Evolutionary conservation across 2,888 invertebrate genomes (phyloP), one percentile per base, ranked within the genome.

Genomic region (Mesopsocus fuscifrons): DNA sequence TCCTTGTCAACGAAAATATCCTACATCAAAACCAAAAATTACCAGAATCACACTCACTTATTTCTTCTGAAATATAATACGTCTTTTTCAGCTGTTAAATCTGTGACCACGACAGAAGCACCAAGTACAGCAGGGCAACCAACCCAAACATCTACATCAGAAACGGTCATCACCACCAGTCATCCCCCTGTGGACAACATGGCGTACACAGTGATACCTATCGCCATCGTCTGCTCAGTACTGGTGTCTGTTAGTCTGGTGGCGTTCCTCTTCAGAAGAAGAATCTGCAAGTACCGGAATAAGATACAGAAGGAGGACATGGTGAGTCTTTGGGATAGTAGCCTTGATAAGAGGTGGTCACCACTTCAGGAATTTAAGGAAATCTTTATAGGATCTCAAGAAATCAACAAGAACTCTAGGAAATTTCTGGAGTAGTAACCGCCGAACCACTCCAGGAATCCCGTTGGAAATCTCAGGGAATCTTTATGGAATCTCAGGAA

Each of bases 251-350:
- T 77, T 3, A 75, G 73, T 16, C 67, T 70, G 34, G 70, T 77
- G 2, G 69, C 74, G 13, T 69, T 79, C 52, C 69, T 81, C 44
- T 74, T 80, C 50, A 73, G 80, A 51, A 77, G 72, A 55, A 78
- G 74, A 53, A 71, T 81, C 46, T 76, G 73, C 52, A 58, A 65
- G 31, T 68, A 68, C 34, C 72, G 74, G 54, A 62, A 69, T n/a
- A 77, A 75, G 52, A 69, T 67, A 22, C 68, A 68, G 49, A 80
- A 80, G 56, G 77, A 80, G 52, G 81, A 82, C 54, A 75, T 80
- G 73, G 81, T 80, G 54, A 68, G 63, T 62, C n/a, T n/a, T n/a
- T n/a, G n/a, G n/a, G n/a, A n/a, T n/a, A n/a, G n/a, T n/a, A n/a
- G n/a, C n/a, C n/a, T n/a, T n/a, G n/a, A n/a, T n/a, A n/a, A n/a